Percentiles rank a stretch among this genome's conserved stretches.
Conservation (phyloP, 1,140 invertebrate genomes). For the Camponotus pennsylvanicus region DNA sequence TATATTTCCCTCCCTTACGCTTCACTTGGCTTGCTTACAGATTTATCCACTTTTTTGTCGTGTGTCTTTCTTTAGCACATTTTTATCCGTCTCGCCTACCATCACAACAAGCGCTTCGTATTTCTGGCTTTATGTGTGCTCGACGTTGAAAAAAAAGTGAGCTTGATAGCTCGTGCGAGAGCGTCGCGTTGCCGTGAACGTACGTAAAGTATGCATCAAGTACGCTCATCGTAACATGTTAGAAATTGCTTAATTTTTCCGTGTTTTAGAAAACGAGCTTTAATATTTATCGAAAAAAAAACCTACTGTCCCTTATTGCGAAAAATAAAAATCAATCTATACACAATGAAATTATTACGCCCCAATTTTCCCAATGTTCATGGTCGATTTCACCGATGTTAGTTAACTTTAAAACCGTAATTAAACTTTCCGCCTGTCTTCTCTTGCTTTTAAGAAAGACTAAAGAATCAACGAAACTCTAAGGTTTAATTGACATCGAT, state of each 20-base stretch:
- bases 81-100: conserved; percentile 27
- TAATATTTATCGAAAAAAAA: not conserved
- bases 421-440: conserved; percentile 18
- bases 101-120: conserved; percentile 58
- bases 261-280: not conserved
- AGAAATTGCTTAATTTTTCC: not conserved
- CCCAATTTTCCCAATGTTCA: conserved; percentile 17
- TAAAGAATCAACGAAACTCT: not conserved
- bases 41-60: conserved; percentile 33
- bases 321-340: conserved; percentile 6
- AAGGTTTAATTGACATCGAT: conserved; percentile 17
- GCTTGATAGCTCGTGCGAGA: not conserved
- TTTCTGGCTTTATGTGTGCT: conserved; percentile 69
- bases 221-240: conserved; percentile 8
- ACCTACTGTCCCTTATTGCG: not conserved
- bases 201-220: not conserved
- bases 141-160: conserved; percentile 46
- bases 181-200: conserved; percentile 10
- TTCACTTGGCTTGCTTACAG: conserved; percentile 48
- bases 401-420: conserved; percentile 11
- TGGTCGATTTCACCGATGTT: not conserved
- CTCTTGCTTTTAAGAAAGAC: not conserved
- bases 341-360: conserved; percentile 37
- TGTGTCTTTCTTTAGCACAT: conserved; percentile 26
- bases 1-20: conserved; percentile 8